Percentiles rank a stretch among this genome's conserved stretches.
Evolutionary conservation across 2,113 vertebrate genomes (phyloP).

Genomic region (Cebus imitator): DNA sequence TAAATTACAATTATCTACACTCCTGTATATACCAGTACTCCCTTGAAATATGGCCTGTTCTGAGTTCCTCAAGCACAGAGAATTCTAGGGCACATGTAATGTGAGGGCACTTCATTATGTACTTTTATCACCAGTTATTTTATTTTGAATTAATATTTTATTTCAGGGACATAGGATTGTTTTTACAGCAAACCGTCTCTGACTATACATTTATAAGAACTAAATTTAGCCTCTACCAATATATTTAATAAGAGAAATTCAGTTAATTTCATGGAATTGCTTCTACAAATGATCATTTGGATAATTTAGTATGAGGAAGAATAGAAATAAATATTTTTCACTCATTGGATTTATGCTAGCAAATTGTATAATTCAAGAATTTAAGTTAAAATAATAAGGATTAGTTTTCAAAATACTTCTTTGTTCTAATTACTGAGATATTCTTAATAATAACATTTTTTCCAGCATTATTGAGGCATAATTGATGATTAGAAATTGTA

Average conservation of each 20-base stretch:
- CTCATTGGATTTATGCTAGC: background rate
- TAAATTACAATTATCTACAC: background rate
- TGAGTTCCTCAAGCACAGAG: background rate
- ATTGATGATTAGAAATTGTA: background rate
- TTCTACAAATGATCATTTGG: background rate
- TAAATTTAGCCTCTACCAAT: background rate
- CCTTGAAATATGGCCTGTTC: background rate
- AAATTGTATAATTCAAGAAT: slow-evolving; percentile 15
- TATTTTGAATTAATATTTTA: slow-evolving; percentile 32
- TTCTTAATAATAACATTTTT: background rate
- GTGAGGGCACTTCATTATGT: background rate
- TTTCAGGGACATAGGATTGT: background rate
- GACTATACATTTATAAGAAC: background rate
- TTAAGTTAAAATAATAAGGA: background rate
- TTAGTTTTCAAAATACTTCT: background rate
- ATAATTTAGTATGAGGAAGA: background rate
- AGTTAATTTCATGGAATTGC: background rate
- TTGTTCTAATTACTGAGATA: slow-evolving; percentile 5
- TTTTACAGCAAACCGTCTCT: background rate
- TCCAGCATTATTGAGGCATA: background rate
- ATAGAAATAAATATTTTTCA: background rate
- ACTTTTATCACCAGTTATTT: slow-evolving; percentile 34
- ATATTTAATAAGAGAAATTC: slow-evolving; percentile 6
- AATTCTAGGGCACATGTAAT: background rate
- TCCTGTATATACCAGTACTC: background rate